Evolutionary conservation across 2,888 invertebrate genomes (phyloP).

Genomic region (Aphidius colemani): DNA sequence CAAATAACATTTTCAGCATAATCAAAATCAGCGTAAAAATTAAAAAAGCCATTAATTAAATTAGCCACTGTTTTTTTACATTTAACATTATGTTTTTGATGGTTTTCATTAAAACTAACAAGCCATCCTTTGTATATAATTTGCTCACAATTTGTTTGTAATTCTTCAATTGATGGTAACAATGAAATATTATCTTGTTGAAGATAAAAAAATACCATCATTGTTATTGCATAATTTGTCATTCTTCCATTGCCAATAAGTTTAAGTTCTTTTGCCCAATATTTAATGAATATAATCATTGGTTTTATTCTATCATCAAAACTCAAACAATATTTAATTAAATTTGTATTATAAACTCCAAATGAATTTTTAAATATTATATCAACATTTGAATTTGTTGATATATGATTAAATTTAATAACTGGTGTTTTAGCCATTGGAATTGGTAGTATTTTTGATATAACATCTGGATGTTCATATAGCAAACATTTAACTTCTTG

Average conservation of each 20-base stretch:
- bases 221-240: slow-evolving; percentile 72
- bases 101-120: slow-evolving; percentile 62
- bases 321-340: slow-evolving; percentile 67
- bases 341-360: slow-evolving; percentile 72
- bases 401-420: slow-evolving; percentile 71
- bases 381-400: slow-evolving; percentile 71
- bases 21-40: slow-evolving; percentile 68
- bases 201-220: slow-evolving; percentile 73
- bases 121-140: slow-evolving; percentile 66
- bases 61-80: slow-evolving; percentile 60
- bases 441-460: slow-evolving; percentile 68
- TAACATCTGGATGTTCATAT: slow-evolving; percentile 57
- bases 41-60: slow-evolving; percentile 71
- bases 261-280: slow-evolving; percentile 72
- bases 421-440: slow-evolving; percentile 78
- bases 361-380: slow-evolving; percentile 74
- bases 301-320: slow-evolving; percentile 67
- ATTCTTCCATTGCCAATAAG: slow-evolving; percentile 67
- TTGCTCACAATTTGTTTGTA: slow-evolving; percentile 59
- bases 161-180: slow-evolving; percentile 64
- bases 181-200: slow-evolving; percentile 65
- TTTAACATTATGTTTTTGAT: slow-evolving; percentile 42
- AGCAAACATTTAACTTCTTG: slow-evolving; percentile 59
- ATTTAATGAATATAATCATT: slow-evolving; percentile 70
- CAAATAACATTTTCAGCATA: slow-evolving; percentile 67